phyloP scores from a whole-genome alignment of 2,113 vertebrate species.

The Labeo catla region DNA sequence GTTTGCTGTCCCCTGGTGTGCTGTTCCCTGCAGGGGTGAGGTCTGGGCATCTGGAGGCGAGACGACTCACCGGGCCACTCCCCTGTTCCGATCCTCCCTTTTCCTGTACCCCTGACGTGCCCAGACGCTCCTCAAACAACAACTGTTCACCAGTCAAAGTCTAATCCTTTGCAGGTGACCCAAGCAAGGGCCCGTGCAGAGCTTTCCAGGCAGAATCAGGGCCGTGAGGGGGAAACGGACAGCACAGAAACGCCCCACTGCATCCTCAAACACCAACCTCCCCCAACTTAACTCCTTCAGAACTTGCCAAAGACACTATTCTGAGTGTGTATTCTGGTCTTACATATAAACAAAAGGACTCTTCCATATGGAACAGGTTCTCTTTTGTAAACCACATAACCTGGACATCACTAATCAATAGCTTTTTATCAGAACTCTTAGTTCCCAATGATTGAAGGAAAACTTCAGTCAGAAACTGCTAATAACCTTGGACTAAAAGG shows the following conservation, averaged over 20 bases:
- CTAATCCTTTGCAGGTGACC: slow-evolving; percentile 83
- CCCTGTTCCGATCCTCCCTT: slow-evolving; percentile 1
- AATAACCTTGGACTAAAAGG: background rate
- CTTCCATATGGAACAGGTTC: background rate
- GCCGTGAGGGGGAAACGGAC: background rate
- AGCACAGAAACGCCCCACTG: slow-evolving; percentile 60
- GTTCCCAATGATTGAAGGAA: background rate
- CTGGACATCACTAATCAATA: too few relatives aligned
- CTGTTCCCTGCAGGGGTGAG: slow-evolving; percentile 8
- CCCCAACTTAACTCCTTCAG: slow-evolving; percentile 69
- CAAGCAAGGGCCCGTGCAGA: slow-evolving; percentile 62
- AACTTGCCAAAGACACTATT: background rate
- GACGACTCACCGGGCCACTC: slow-evolving; percentile 61
- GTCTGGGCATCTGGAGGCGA: slow-evolving; percentile 63
- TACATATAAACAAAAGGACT: background rate
- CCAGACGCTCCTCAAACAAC: slow-evolving; percentile 80
- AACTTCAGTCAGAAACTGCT: background rate
- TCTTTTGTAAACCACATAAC: background rate
- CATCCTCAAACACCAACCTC: slow-evolving; percentile 67
- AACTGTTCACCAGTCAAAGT: slow-evolving; percentile 70
- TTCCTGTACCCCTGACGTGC: slow-evolving; percentile 54
- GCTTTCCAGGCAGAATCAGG: slow-evolving; percentile 62
- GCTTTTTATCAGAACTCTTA: too few relatives aligned
- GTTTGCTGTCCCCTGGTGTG: background rate
- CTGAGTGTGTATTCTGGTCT: too few relatives aligned